Evolutionary conservation across 2,888 invertebrate genomes (phyloP).

Genomic region (Cataglyphis cursor): DNA sequence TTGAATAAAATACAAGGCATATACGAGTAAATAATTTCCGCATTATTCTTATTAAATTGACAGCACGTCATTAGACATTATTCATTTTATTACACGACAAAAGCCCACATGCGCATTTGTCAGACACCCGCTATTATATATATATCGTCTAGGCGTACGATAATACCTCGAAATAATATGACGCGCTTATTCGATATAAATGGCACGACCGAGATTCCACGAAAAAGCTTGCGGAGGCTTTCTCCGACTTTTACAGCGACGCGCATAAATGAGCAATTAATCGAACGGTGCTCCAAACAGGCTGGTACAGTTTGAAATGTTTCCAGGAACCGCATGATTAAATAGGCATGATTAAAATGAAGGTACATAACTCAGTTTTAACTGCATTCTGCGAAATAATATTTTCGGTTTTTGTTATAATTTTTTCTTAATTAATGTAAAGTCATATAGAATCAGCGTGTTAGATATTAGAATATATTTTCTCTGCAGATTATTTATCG

Average conservation of each 20-base stretch:
- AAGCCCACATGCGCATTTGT: slow-evolving; percentile 22
- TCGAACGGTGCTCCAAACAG: slow-evolving; percentile 2
- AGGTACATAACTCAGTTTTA: background rate
- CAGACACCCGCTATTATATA: slow-evolving; percentile 45
- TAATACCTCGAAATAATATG: slow-evolving; percentile 60
- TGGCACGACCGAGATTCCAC: slow-evolving; percentile 60
- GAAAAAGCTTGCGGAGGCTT: slow-evolving; percentile 52
- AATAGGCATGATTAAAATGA: background rate
- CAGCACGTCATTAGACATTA: slow-evolving; percentile 7
- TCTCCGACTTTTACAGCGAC: slow-evolving; percentile 17
- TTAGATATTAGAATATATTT: background rate
- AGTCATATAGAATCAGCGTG: background rate
- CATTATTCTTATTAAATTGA: slow-evolving; percentile 13
- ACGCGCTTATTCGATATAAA: slow-evolving; percentile 58
- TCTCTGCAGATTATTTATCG: background rate
- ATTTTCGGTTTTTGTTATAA: slow-evolving; percentile 1
- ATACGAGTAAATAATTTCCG: background rate
- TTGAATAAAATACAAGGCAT: background rate
- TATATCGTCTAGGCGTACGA: background rate
- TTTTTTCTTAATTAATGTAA: background rate
- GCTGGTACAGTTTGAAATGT: background rate
- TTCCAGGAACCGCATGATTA: background rate
- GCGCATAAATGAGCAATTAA: slow-evolving; percentile 60
- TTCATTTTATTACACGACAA: slow-evolving; percentile 27
- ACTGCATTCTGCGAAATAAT: background rate